phyloP scores from a whole-genome alignment of 53 echinoderm and acorn worm genomes.

The Arbacia lixula region DNA sequence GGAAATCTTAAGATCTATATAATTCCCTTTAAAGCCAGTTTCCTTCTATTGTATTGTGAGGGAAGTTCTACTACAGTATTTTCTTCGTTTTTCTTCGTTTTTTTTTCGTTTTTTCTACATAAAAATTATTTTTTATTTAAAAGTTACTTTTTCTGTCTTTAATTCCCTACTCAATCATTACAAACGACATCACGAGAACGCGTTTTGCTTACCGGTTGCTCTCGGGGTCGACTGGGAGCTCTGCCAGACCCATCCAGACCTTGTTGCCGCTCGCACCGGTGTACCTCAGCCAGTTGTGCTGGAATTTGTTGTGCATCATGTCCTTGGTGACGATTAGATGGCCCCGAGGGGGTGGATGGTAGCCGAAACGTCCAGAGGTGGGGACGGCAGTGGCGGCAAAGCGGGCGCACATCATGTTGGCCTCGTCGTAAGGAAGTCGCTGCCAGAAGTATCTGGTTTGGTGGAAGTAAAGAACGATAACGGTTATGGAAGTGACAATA shows the following conservation, averaged over 20 bases:
- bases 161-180: too few species aligned
- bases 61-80: too few species aligned
- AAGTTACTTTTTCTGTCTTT: too few species aligned
- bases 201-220: constrained; percentile 17
- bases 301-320: constrained; percentile 44
- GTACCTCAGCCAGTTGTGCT: constrained; percentile 55
- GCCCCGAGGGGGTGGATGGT: neutral
- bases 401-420: constrained; percentile 14
- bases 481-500: too few species aligned
- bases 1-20: too few species aligned
- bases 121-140: too few species aligned
- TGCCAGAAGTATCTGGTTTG: constrained; percentile 43
- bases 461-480: neutral
- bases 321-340: constrained; percentile 48
- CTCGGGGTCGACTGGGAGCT: constrained; percentile 19
- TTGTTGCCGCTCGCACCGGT: constrained; percentile 38
- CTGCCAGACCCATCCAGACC: constrained; percentile 51
- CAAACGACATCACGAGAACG: too few species aligned
- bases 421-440: constrained; percentile 36
- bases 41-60: too few species aligned
- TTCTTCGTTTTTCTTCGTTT: too few species aligned
- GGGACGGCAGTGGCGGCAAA: neutral
- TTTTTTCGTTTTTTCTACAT: too few species aligned
- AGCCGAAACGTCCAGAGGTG: too few species aligned
- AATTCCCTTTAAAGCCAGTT: too few species aligned